phyloP scores from a whole-genome alignment of 2,113 vertebrate species.

The Dicentrarchus labrax region DNA sequence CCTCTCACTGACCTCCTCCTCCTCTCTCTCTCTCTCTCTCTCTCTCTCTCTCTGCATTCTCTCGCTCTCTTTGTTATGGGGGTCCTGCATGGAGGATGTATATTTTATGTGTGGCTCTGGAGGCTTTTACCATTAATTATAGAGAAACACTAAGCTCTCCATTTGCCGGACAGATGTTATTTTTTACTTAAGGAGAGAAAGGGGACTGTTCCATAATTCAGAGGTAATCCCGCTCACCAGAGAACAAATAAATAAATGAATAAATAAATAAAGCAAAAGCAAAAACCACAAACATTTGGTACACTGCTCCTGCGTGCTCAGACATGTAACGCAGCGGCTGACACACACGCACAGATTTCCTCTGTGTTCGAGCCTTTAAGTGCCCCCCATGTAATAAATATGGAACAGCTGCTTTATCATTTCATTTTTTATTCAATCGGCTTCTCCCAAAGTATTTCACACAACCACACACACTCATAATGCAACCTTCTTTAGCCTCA shows the following conservation, averaged over 20 bases:
- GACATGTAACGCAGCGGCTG: constrained; percentile 42
- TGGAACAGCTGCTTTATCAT: constrained; percentile 71
- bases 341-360: constrained; percentile 50
- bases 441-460: constrained; percentile 42
- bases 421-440: constrained; percentile 74
- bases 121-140: constrained; percentile 90
- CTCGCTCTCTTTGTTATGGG: constrained; percentile 80
- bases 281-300: constrained; percentile 77
- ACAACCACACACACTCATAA: constrained; percentile 40
- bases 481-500: neutral
- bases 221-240: constrained; percentile 78
- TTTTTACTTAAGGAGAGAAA: constrained; percentile 85
- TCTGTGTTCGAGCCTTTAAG: constrained; percentile 60
- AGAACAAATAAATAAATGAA: constrained; percentile 86
- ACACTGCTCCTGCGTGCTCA: constrained; percentile 31
- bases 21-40: neutral
- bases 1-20: constrained; percentile 35
- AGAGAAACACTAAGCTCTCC: constrained; percentile 86
- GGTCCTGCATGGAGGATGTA: constrained; percentile 76
- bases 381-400: constrained; percentile 75
- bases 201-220: constrained; percentile 87
- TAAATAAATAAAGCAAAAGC: constrained; percentile 81
- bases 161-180: constrained; percentile 88
- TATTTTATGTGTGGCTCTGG: constrained; percentile 85
- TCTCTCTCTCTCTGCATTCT: constrained; percentile 44